phyloP scores from a whole-genome alignment of 1,140 invertebrate genomes.

The Artemia franciscana region DNA sequence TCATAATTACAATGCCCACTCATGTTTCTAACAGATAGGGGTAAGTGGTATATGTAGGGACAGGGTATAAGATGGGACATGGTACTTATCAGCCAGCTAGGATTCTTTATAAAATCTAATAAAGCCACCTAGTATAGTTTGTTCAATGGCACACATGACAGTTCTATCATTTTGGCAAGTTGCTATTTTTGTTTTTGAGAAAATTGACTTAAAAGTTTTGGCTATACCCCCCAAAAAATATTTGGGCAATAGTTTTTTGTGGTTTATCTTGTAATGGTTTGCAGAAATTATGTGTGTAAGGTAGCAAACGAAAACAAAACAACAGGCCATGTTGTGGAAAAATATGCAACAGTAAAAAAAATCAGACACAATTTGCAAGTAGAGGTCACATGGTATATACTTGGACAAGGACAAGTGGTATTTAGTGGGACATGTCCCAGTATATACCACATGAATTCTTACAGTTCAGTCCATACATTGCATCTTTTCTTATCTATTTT shows the following conservation, averaged over 20 bases:
- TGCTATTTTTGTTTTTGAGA: background rate
- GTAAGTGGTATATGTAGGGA: background rate
- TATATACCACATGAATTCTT: background rate
- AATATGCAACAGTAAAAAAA: background rate
- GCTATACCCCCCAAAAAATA: background rate
- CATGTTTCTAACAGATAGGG: too few relatives aligned
- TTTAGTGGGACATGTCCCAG: background rate
- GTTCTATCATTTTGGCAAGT: background rate
- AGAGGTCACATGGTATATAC: background rate
- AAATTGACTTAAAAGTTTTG: background rate
- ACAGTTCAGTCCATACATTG: background rate
- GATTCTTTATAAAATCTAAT: background rate
- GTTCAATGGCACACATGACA: background rate
- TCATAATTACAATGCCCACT: too few relatives aligned
- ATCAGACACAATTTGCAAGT: background rate
- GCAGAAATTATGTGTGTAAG: background rate
- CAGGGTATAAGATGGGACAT: background rate
- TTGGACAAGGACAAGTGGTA: background rate
- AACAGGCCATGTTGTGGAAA: background rate
- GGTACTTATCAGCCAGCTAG: background rate
- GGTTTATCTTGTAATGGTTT: background rate
- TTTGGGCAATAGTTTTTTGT: background rate
- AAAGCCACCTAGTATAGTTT: background rate
- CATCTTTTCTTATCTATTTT: background rate
- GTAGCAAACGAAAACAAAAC: background rate